Percentiles rank a stretch among this genome's conserved stretches.
These are phyloP conservation scores for Mechanitis mazaeus DNA, from an alignment of 2,888 invertebrate genomes.

Conservation along the genomic window DNA sequence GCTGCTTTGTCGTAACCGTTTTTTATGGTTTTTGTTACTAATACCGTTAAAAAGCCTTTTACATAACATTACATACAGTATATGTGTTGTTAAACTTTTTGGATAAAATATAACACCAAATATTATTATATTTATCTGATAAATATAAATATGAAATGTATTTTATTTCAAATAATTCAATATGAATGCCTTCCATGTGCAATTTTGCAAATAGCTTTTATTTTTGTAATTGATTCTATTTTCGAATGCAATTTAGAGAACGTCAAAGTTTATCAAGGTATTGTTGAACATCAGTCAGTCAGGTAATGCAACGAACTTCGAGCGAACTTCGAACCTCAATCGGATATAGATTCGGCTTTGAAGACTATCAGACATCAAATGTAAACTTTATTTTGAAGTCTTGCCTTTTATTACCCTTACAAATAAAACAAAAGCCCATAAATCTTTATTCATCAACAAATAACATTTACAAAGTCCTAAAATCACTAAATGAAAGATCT, in stretches of 20 bases:
- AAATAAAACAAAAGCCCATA: slow-evolving; percentile 5
- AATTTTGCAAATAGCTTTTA: slow-evolving; percentile 3
- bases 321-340: slow-evolving; percentile 10
- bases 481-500: slow-evolving; percentile 1
- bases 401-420: not conserved
- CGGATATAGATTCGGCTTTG: slow-evolving; percentile 17
- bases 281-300: not conserved
- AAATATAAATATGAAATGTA: no score
- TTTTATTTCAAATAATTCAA: not conserved
- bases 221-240: slow-evolving; percentile 12
- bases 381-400: slow-evolving; percentile 5
- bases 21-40: no score
- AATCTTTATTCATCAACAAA: not conserved
- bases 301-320: slow-evolving; percentile 10
- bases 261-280: slow-evolving; percentile 12
- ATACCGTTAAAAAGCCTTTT: no score
- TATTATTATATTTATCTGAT: no score
- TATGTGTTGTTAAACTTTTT: no score
- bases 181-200: not conserved
- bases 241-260: slow-evolving; percentile 9
- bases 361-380: slow-evolving; percentile 9
- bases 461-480: not conserved
- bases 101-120: no score
- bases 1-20: no score
- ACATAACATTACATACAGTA: no score